Evolutionary conservation across 35 echinoderm and acorn worm genomes (phyloP), one percentile per base, ranked within the genome.

Genomic region (Hemicentrotus pulcherrimus): DNA sequence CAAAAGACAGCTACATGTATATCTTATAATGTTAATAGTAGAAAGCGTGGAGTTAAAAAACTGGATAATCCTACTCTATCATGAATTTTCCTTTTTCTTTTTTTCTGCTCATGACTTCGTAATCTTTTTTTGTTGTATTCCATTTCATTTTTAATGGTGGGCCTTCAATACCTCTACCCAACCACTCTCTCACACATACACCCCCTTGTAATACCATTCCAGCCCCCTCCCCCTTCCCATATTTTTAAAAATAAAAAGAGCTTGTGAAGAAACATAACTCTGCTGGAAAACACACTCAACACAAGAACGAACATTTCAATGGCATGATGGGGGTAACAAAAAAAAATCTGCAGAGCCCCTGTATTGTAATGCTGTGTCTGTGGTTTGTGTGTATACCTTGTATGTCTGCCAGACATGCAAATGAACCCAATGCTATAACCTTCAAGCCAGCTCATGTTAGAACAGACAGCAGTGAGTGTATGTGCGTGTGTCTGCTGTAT

Each of bases 331-430:
- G 61, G 65, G 65, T 22, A 28, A 28, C 11, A 28, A 71, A 71
- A 70, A 22, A 70, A 18, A 22, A 22, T 78, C 65, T 7, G 19
- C 19, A 78, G n/a, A 28, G 65, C 65, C 65, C 24, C 65, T 78
- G 65, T 78, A 78, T 78, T 78, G 65, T 78, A 78, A 78, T 78
- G 65, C 19, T 78, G 65, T 78, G 65, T 22, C 28, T 78, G 19
- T 22, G 19, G 65, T 78, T 22, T 78, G 28, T n/a, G 28, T 78
- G 65, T 78, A 78, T 78, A n/a, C 65, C 65, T 78, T 90, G 31
- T 90, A 18, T 32, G 88, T 90, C 88, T 90, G 32, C 88, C 46
- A 90, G 88, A 90, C 88, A 90, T 90, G 88, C 88, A 90, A 90
- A 90, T 90, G 32, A 90, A 90, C 88, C 31, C 88, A 90, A 16